Base-by-base conservation (phyloP, 2,797 vertebrate genomes). In the Anableps anableps region DNA sequence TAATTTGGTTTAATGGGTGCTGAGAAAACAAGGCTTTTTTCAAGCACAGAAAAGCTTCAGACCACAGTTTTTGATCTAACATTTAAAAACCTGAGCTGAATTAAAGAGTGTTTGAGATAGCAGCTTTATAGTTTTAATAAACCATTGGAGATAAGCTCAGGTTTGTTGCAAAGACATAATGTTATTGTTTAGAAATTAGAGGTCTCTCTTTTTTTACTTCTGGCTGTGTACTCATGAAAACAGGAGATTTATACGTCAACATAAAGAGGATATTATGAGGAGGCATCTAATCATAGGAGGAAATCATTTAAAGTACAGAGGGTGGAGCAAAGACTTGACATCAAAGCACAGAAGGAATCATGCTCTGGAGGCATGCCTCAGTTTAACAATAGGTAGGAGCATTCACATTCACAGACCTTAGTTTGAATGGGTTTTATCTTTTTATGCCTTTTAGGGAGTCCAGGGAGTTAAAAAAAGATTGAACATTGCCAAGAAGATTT, bases 241-340 rank as follows among this genome's bases (percentile, higher is more conserved):
- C 87, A 87, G 88, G 85, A 91, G 89, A 82, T 82, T 78, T 72
- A 47, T 14, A 66, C 85, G 81, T 92, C 94, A 95, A 94, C 92
- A 93, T 73, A 80, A 76, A 75, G 80, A 86, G 92, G 89, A 93
- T 93, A 91, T 93, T 90, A 83, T 90, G 89, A 81, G 84, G 83
- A 86, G 66, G 79, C 71, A 48, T 92, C 87, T 87, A 83, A 91
- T 92, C 88, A 86, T 55, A 26, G 80, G 74, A 88, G 87, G 89
- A 92, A 91, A 86, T 86, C 3, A 87, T 89, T 88, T 83, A 77
- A 80, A 81, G 75, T 60, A 36, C 71, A 75, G 51, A 70, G 55
- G 50, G 41, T 77, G 85, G 80, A 51, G 66, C 62, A 84, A 83
- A 86, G 41, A 71, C 78, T 74, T 43, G 85, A 75, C 84, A 88